A percentile compares a stretch with the other conserved stretches of the same genome.
Evolutionary conservation across 64 coral and sea anemone genomes (phyloP).

Genomic region (Astreopora myriophthalma): DNA sequence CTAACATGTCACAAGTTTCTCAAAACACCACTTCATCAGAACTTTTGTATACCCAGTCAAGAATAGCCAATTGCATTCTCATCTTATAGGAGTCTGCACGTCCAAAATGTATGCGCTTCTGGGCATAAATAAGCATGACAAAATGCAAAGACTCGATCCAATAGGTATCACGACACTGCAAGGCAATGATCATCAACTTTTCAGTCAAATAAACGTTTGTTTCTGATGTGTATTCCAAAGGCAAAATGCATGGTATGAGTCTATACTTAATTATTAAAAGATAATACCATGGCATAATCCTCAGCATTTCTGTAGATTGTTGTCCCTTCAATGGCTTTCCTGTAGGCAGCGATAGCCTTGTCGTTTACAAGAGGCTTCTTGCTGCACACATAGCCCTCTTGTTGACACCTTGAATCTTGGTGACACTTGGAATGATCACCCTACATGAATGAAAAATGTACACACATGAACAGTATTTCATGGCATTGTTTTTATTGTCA

Average conservation of each 20-base stretch:
- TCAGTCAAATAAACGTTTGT: neutral
- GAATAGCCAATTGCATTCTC: constrained; percentile 4
- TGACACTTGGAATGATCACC: neutral
- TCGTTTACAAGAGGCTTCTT: constrained; percentile 6
- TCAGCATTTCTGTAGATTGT: constrained; percentile 20
- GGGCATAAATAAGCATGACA: constrained; percentile 20
- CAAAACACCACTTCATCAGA: neutral
- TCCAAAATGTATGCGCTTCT: constrained; percentile 11
- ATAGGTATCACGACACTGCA: constrained; percentile 20
- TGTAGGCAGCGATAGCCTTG: constrained; percentile 21
- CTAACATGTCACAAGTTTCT: neutral
- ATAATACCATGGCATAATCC: neutral
- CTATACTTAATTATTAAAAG: neutral
- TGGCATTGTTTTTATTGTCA: too few species aligned
- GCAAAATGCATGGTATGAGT: too few species aligned
- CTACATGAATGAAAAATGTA: too few species aligned
- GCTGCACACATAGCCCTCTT: constrained; percentile 19
- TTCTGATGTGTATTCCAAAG: too few species aligned
- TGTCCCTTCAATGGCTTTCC: constrained; percentile 13
- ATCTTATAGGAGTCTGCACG: neutral
- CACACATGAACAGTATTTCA: too few species aligned
- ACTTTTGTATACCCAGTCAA: constrained; percentile 16
- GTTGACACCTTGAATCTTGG: constrained; percentile 2
- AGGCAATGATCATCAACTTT: neutral
- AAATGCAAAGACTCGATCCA: constrained; percentile 19